Evolutionary conservation across 2,113 vertebrate genomes (phyloP).

Genomic region (Sceloporus undulatus): DNA sequence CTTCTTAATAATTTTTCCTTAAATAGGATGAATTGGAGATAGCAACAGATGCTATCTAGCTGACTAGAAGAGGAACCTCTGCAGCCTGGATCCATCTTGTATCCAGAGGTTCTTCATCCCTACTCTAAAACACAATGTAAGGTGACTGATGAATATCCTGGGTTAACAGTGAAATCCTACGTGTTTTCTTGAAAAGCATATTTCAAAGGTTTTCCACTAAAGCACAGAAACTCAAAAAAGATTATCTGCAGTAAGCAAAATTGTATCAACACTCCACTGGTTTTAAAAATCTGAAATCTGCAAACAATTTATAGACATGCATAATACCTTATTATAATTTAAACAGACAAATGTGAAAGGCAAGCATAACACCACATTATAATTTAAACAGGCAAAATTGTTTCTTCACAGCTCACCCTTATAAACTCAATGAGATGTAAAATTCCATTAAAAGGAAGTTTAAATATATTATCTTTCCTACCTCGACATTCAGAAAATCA

Average conservation of each 20-base stretch:
- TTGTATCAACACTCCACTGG: not conserved
- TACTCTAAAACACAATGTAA: too few species aligned
- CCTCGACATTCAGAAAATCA: not conserved
- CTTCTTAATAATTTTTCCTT: too few species aligned
- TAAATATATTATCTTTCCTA: not conserved
- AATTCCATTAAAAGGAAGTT: conserved; percentile 1
- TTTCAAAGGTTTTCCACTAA: not conserved
- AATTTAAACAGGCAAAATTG: not conserved
- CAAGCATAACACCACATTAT: not conserved
- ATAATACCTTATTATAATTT: not conserved
- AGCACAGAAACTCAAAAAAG: not conserved
- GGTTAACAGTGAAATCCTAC: too few species aligned
- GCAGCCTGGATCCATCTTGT: too few species aligned
- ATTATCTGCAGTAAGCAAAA: not conserved
- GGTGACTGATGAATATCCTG: too few species aligned
- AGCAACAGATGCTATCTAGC: too few species aligned
- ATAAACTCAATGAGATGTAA: conserved; percentile 16
- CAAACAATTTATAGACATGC: not conserved
- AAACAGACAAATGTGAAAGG: not conserved
- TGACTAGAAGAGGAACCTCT: too few species aligned
- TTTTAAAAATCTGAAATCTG: not conserved
- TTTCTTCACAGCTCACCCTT: not conserved
- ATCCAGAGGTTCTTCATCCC: too few species aligned
- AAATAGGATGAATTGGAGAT: too few species aligned
- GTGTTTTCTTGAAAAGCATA: too few species aligned